Evolutionary conservation across 2,797 vertebrate species (phyloP).

Genomic region (Eutrigla gurnardus): DNA sequence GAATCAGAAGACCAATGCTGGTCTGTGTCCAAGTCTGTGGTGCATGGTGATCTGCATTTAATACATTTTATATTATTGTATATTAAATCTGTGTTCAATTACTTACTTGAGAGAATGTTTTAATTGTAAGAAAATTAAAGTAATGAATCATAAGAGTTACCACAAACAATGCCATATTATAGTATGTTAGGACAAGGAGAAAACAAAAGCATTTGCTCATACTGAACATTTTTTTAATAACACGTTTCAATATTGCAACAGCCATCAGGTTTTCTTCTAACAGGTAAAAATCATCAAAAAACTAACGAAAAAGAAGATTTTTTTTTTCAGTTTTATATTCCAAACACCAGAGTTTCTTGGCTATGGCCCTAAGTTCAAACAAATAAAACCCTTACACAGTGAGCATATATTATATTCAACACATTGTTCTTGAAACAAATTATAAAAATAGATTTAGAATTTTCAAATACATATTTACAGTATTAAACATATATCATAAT

Average conservation of each 20-base stretch:
- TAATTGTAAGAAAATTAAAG: too few relatives aligned
- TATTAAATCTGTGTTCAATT: too few relatives aligned
- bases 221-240: constrained; percentile 86
- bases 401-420: constrained; percentile 86
- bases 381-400: constrained; percentile 83
- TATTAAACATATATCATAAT: constrained; percentile 86
- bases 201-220: constrained; percentile 23
- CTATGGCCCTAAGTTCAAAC: constrained; percentile 81
- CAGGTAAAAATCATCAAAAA: constrained; percentile 86
- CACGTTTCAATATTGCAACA: constrained; percentile 86
- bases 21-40: too few relatives aligned
- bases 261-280: constrained; percentile 82
- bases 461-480: constrained; percentile 93
- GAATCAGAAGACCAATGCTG: too few relatives aligned
- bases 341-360: constrained; percentile 75
- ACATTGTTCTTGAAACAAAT: constrained; percentile 86
- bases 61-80: too few relatives aligned
- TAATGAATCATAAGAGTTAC: too few relatives aligned
- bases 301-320: constrained; percentile 57
- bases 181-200: not conserved
- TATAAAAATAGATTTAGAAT: constrained; percentile 94
- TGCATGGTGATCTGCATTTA: too few relatives aligned
- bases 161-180: too few relatives aligned
- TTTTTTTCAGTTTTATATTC: constrained; percentile 70
- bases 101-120: too few relatives aligned